Conservation (phyloP, 2,113 vertebrate species). For the Mohoua ochrocephala region DNA sequence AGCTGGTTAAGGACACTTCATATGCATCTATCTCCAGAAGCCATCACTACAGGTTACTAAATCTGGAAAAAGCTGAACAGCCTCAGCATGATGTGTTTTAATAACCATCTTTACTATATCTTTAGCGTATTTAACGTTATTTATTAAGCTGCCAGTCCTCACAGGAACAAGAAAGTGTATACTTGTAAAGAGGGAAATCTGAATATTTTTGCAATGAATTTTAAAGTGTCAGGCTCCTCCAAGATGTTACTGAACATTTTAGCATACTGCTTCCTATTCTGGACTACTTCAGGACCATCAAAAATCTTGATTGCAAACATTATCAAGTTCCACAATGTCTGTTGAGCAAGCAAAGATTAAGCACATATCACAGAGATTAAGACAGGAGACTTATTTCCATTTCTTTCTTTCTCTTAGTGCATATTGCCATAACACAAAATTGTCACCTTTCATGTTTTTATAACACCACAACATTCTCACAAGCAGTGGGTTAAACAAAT, state of each 20-base stretch:
- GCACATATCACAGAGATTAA: neutral
- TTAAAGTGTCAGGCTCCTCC: neutral
- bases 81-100: neutral
- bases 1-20: neutral
- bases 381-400: neutral
- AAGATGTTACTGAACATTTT: neutral
- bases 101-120: neutral
- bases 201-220: neutral
- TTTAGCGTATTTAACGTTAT: neutral
- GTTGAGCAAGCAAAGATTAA: neutral
- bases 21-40: neutral
- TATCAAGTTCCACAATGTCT: neutral
- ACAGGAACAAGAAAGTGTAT: neutral
- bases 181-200: neutral
- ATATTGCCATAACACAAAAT: neutral
- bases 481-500: neutral
- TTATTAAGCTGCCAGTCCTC: neutral
- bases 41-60: neutral
- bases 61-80: neutral
- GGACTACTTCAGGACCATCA: neutral
- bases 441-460: neutral
- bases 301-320: neutral
- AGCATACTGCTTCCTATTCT: neutral
- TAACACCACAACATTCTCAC: neutral
- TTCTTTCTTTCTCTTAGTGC: neutral